A percentile compares a stretch with the other conserved stretches of the same genome.
phyloP scores from a whole-genome alignment of 1,140 invertebrate species.

The Amyelois transitella region DNA sequence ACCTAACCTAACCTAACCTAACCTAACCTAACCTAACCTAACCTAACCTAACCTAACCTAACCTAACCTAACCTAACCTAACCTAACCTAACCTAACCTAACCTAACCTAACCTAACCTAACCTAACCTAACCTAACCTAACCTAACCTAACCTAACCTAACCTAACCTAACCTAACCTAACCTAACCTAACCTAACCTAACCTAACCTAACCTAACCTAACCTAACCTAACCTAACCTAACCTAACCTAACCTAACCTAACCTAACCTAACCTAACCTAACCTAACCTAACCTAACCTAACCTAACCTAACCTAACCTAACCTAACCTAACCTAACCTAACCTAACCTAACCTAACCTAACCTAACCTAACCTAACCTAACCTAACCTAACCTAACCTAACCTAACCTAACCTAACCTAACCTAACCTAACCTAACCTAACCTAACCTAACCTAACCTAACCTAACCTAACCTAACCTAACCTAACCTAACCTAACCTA shows the following conservation, averaged over 20 bases:
- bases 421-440: too few species aligned
- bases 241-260: slow-evolving; percentile 15
- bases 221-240: slow-evolving; percentile 13
- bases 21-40: background rate
- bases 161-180: slow-evolving; percentile 2
- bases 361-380: slow-evolving; percentile 5
- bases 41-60: background rate
- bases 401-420: background rate
- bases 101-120: background rate
- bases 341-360: background rate
- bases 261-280: slow-evolving; percentile 12
- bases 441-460: too few species aligned
- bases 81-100: background rate
- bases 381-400: background rate
- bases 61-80: background rate
- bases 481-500: too few species aligned
- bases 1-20: background rate
- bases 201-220: slow-evolving; percentile 13
- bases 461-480: too few species aligned
- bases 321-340: slow-evolving; percentile 10
- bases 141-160: background rate
- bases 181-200: slow-evolving; percentile 7
- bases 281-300: slow-evolving; percentile 12
- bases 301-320: slow-evolving; percentile 12
- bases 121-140: background rate